Conservation (phyloP, 2,113 vertebrate species). For the Dicerorhinus sumatrensis region DNA sequence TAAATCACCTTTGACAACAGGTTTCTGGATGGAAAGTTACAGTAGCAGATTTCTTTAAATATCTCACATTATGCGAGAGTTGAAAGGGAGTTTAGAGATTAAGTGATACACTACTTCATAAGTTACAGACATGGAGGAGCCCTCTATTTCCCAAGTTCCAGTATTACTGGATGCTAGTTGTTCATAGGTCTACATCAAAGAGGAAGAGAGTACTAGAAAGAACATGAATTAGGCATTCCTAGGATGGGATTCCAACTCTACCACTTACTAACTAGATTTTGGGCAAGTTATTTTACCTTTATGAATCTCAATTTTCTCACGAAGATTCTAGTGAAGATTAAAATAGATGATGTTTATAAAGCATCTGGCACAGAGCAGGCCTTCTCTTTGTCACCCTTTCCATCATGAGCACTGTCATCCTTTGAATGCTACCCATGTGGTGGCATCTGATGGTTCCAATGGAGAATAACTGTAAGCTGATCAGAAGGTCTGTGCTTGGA, state of each 20-base stretch:
- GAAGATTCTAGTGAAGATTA: not conserved
- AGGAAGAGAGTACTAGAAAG: not conserved
- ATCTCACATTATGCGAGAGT: not conserved
- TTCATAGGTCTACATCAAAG: not conserved
- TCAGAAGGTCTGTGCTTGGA: not conserved
- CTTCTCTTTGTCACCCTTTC: not conserved
- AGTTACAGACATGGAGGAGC: not conserved
- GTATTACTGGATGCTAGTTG: not conserved
- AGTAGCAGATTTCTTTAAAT: conserved; percentile 1
- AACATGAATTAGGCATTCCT: not conserved
- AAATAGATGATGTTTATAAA: conserved; percentile 1
- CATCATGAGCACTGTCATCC: not conserved
- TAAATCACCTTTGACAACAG: not conserved
- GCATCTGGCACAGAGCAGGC: not conserved
- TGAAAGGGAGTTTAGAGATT: not conserved
- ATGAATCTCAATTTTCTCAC: conserved; percentile 15
- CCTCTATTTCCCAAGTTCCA: not conserved
- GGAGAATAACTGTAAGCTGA: not conserved
- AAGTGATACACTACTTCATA: not conserved
- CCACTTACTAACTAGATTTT: not conserved
- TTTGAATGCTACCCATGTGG: not conserved
- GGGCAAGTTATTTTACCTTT: not conserved
- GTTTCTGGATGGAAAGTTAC: not conserved
- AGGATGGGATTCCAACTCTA: not conserved
- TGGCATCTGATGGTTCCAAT: not conserved